A percentile compares a stretch with the other conserved stretches of the same genome.
These are phyloP conservation scores for Oreonectes daqikongensis DNA, from an alignment of 2,797 vertebrate species.

Conservation along the genomic window DNA sequence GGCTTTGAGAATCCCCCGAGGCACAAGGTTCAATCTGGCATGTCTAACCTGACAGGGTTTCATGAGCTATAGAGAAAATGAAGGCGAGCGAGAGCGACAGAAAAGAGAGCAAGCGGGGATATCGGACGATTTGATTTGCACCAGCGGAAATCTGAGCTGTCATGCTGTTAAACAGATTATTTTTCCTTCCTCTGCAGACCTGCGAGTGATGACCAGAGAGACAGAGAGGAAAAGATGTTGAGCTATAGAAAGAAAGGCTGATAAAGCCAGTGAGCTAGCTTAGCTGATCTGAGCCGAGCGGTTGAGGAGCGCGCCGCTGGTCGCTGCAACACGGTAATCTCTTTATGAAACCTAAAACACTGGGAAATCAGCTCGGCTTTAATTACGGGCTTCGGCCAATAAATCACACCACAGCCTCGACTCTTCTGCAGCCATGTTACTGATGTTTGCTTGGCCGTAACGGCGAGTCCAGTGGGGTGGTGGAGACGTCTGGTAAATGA, in stretches of 20 bases:
- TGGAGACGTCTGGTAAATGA: slow-evolving; percentile 41
- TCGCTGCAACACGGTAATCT: slow-evolving; percentile 60
- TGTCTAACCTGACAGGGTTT: slow-evolving; percentile 37
- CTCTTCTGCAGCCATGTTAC: slow-evolving; percentile 40
- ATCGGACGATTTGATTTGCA: slow-evolving; percentile 53
- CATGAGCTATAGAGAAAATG: slow-evolving; percentile 25
- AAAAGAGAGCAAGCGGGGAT: slow-evolving; percentile 16
- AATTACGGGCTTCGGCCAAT: slow-evolving; percentile 51
- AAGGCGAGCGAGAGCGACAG: slow-evolving; percentile 11
- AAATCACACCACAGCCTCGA: slow-evolving; percentile 33
- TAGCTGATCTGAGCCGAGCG: slow-evolving; percentile 44
- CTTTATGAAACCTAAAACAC: slow-evolving; percentile 61
- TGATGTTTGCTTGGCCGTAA: slow-evolving; percentile 31
- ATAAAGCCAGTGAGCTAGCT: slow-evolving; percentile 28
- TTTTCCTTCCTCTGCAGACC: slow-evolving; percentile 43
- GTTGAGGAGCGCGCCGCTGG: slow-evolving; percentile 24
- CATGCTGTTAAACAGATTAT: slow-evolving; percentile 61
- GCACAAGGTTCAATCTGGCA: slow-evolving; percentile 18
- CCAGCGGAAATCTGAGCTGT: slow-evolving; percentile 56
- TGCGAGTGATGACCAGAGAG: slow-evolving; percentile 30
- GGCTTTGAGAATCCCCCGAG: slow-evolving; percentile 13
- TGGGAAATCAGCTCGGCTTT: slow-evolving; percentile 51
- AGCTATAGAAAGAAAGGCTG: slow-evolving; percentile 35
- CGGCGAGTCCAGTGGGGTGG: slow-evolving; percentile 26
- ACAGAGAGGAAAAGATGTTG: slow-evolving; percentile 25